Evolutionary conservation across 2,797 vertebrate species (phyloP).

Genomic region (Pangasius sanitwongsei): DNA sequence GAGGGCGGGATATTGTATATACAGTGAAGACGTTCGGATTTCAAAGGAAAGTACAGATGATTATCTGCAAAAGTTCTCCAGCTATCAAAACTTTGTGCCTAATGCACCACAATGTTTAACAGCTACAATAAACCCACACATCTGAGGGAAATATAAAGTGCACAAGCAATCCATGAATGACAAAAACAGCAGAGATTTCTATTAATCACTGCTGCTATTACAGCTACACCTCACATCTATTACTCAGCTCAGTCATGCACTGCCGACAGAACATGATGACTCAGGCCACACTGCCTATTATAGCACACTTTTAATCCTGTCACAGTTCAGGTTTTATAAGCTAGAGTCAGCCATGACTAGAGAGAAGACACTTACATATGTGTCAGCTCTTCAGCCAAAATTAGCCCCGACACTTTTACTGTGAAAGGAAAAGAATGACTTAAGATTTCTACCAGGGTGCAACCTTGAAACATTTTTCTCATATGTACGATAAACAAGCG

Average conservation of each 20-base stretch:
- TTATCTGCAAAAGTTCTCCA: not conserved
- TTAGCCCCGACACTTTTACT: not conserved
- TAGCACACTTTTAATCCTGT: not conserved
- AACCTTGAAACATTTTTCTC: slow-evolving; percentile 23
- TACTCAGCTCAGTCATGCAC: not conserved
- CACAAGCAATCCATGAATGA: not conserved
- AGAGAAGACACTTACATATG: not conserved
- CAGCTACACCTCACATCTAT: not conserved
- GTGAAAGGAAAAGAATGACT: slow-evolving; percentile 26
- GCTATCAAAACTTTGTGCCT: not conserved
- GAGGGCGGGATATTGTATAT: slow-evolving; percentile 57
- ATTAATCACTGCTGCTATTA: not conserved
- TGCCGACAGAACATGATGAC: not conserved
- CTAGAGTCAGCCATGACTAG: not conserved
- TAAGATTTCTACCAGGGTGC: slow-evolving; percentile 17
- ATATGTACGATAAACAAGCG: slow-evolving; percentile 23
- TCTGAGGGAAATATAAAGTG: not conserved
- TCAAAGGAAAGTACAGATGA: slow-evolving; percentile 7
- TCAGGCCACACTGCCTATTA: not conserved
- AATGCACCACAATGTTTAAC: not conserved
- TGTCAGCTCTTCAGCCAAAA: not conserved
- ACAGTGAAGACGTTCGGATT: not conserved
- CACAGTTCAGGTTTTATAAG: not conserved
- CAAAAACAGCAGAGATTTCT: not conserved
- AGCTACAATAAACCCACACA: not conserved